These are phyloP conservation scores for Spea bombifrons DNA, from an alignment of 2,113 vertebrate species.

Conservation along the genomic window DNA sequence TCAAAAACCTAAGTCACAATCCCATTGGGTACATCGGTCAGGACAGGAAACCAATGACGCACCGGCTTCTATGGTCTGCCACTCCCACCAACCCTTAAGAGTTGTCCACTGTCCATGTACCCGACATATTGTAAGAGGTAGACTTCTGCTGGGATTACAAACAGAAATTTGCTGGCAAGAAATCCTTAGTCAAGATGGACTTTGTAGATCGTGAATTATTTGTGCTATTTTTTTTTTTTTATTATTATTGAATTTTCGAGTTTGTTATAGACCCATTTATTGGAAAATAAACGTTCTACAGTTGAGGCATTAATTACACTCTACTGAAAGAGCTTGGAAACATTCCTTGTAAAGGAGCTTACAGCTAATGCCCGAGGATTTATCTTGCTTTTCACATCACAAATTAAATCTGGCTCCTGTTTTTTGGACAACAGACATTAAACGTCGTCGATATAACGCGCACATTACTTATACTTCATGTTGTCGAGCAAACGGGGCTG, in stretches of 20 bases:
- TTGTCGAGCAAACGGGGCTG: not conserved
- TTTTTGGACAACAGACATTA: constrained; percentile 1
- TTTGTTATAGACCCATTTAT: not conserved
- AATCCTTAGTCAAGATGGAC: no score
- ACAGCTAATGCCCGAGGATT: constrained; percentile 32
- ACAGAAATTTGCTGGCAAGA: no score
- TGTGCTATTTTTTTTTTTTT: not conserved
- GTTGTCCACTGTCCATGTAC: no score
- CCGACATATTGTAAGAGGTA: no score
- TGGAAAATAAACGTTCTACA: not conserved
- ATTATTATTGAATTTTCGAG: not conserved
- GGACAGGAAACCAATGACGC: not conserved
- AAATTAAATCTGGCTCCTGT: constrained; percentile 10
- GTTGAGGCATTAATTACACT: constrained; percentile 23
- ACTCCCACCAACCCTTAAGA: no score
- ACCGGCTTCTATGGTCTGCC: no score
- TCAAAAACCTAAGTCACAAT: not conserved
- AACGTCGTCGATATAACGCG: not conserved
- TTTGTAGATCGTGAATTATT: no score
- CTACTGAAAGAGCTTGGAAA: constrained; percentile 1
- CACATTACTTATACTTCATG: not conserved
- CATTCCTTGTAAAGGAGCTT: constrained; percentile 34
- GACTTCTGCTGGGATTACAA: no score
- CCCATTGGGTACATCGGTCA: not conserved
- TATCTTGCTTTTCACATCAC: constrained; percentile 38